Base-by-base conservation (phyloP, 2,888 invertebrate species). In the Nipponacmea schrenckii region DNA sequence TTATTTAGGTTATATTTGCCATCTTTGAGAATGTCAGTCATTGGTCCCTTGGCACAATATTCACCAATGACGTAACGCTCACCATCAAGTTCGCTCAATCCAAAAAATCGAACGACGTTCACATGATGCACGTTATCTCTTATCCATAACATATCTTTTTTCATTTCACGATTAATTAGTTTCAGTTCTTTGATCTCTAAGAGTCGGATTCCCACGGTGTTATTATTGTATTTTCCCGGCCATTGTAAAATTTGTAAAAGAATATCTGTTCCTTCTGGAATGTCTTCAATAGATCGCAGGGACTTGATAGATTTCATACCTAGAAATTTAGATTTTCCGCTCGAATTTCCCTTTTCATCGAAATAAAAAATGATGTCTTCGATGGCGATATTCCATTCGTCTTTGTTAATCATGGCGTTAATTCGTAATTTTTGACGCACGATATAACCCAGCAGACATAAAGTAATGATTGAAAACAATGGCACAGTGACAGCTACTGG, bases 41-140 rank as follows among this genome's bases (percentile, higher is more conserved):
- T 72, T 0, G 77, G 78, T 0, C 87, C 87, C 69, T 86, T 86
- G 20, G 70, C 67, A 69, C 82, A 83, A 65, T 80, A 81, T 50
- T 85, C 86, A 45, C 82, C 80, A 48, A 86, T 81, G 3, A 83
- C 73, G 69, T 80, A 83, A 46, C 74, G 74, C 7, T 75, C 76
- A 2, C 63, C 68, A 20, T 82, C 81, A 8, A 81, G 62, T 26
- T 80, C 74, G 10, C 85, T 82, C n/a, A 87, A 72, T 10, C 87
- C 88, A 77, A 79, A 80, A 68, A 88, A 84, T 15, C 78, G 70
- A 31, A 83, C 78, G 1, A 88, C 76, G 74, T 87, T 86, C 15
- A 26, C 24, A 62, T 87, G 85, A 24, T 74, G 68, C 7, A 87
- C 71, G 14, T 72, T 67, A 64, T 86, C 83, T 56, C 81, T 72